These are phyloP conservation scores for Acanthosepion lycidas DNA, from an alignment of 2,888 invertebrate genomes.

Conservation along the genomic window DNA sequence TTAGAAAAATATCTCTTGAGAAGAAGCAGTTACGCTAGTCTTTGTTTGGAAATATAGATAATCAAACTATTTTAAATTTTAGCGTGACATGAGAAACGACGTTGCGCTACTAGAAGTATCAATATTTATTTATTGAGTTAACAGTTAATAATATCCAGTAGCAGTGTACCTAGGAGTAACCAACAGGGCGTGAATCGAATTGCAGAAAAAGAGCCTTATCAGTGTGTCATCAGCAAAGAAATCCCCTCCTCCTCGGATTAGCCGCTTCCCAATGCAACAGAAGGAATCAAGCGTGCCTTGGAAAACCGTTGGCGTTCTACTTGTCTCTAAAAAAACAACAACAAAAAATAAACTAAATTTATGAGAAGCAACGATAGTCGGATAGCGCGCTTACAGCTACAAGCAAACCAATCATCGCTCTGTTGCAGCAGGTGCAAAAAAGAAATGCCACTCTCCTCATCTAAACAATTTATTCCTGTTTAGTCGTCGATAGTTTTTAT, in stretches of 20 bases:
- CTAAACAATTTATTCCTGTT: background rate
- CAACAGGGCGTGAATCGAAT: background rate
- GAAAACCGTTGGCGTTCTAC: background rate
- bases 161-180: background rate
- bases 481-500: background rate
- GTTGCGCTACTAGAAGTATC: background rate
- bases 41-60: background rate
- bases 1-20: no score
- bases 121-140: background rate
- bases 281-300: no score
- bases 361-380: background rate
- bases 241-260: background rate
- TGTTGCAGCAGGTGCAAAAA: background rate
- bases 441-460: background rate
- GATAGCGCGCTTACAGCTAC: background rate
- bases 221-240: background rate
- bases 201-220: background rate
- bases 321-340: background rate
- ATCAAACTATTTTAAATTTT: background rate
- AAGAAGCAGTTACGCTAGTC: background rate
- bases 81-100: background rate
- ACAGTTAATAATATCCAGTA: no score
- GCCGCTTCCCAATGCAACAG: no score
- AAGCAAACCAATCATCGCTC: background rate
- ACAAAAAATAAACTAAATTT: background rate